Conservation (phyloP, 2,797 vertebrate species). For the Aselliscus stoliczkanus region DNA sequence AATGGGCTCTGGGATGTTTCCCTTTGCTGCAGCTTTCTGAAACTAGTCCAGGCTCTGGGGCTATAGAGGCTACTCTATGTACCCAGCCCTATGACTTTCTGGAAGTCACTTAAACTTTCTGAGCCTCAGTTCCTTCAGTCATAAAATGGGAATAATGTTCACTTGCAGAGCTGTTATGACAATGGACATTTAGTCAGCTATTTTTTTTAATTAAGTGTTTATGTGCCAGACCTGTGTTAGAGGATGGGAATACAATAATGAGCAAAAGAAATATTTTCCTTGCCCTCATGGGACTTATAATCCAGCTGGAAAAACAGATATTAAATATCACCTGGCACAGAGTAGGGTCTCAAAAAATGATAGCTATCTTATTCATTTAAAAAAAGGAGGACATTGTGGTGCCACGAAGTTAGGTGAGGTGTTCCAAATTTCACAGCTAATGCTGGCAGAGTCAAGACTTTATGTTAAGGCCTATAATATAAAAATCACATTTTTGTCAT, state of each 20-base stretch:
- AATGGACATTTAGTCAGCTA: not conserved
- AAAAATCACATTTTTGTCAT: not conserved
- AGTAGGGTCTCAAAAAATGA: not conserved
- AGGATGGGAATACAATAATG: not conserved
- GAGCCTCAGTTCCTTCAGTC: not conserved
- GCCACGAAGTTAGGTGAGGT: not conserved
- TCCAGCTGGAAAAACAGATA: not conserved
- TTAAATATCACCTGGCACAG: not conserved
- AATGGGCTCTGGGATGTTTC: fast-evolving
- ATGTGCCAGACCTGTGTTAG: not conserved
- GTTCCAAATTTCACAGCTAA: not conserved
- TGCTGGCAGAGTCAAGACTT: not conserved
- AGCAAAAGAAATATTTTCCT: not conserved
- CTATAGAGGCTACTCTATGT: not conserved
- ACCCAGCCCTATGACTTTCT: not conserved
- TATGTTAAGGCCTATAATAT: not conserved
- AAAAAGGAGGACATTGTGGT: not conserved
- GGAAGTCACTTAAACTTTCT: not conserved
- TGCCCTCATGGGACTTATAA: not conserved
- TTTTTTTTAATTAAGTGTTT: not conserved
- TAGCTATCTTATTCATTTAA: not conserved
- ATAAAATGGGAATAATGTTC: not conserved
- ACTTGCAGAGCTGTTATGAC: not conserved
- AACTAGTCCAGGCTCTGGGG: not conserved
- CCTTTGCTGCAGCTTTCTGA: not conserved